Conservation (phyloP, 2,797 vertebrate genomes). For the Sebastes hopkinsi region DNA sequence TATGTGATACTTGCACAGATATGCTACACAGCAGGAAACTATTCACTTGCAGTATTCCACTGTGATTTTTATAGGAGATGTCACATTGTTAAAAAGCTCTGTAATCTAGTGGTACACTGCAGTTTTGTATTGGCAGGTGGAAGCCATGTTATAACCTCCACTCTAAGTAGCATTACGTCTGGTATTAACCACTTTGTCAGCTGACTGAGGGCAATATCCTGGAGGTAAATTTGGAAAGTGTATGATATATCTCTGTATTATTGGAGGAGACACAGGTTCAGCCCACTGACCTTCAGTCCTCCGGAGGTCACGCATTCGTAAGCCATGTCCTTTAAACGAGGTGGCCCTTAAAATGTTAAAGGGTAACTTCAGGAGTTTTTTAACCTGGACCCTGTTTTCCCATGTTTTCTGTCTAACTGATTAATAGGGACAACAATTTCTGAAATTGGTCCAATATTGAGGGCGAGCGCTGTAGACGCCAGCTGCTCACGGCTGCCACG, state of each 20-base stretch:
- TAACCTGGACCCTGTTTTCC: no score
- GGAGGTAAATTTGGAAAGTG: conserved; percentile 3
- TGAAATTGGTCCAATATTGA: fast-evolving
- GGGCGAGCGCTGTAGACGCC: no score
- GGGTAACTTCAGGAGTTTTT: fast-evolving
- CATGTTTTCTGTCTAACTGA: no score
- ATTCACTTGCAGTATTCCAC: not conserved
- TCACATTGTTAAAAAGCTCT: not conserved
- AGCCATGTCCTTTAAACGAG: not conserved
- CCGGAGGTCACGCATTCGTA: not conserved
- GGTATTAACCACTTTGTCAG: not conserved
- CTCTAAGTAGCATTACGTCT: not conserved
- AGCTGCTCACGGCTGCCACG: no score
- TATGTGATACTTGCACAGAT: not conserved
- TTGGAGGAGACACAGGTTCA: conserved; percentile 1
- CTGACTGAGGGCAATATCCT: not conserved
- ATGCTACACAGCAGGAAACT: not conserved
- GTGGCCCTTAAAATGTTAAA: not conserved
- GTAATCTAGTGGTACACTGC: not conserved
- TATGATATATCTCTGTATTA: not conserved
- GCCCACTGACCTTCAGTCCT: conserved; percentile 18
- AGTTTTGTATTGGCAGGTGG: not conserved
- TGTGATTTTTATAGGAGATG: not conserved
- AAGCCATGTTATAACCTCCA: not conserved
- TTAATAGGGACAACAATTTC: no score